phyloP scores from a whole-genome alignment of 2,888 invertebrate genomes.

The Nesidiocoris tenuis region DNA sequence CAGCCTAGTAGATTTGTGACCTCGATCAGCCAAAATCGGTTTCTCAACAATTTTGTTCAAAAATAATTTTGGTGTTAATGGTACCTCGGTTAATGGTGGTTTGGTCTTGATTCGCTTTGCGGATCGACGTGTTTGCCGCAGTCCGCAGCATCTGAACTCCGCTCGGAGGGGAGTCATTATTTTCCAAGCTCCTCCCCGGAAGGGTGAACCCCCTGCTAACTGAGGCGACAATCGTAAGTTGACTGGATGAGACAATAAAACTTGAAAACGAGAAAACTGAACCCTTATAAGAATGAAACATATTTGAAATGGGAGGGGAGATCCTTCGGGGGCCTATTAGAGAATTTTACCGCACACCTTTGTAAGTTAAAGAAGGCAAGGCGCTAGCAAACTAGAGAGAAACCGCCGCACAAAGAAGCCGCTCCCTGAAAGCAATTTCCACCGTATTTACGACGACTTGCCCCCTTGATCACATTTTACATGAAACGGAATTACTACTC shows the following conservation, averaged over 20 bases:
- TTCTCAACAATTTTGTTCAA: too few species aligned
- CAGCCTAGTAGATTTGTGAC: too few species aligned
- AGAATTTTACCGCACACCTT: background rate
- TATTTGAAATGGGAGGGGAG: background rate
- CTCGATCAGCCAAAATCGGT: too few species aligned
- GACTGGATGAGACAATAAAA: slow-evolving; percentile 38
- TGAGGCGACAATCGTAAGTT: slow-evolving; percentile 33
- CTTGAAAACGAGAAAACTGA: slow-evolving; percentile 10
- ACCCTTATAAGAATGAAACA: background rate
- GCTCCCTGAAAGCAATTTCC: slow-evolving; percentile 26
- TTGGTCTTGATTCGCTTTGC: too few species aligned
- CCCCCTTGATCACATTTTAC: slow-evolving; percentile 42
- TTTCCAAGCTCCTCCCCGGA: too few species aligned
- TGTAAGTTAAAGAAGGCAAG: background rate
- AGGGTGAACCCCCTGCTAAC: too few species aligned
- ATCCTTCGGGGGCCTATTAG: background rate
- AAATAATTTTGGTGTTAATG: too few species aligned
- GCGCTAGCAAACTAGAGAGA: background rate
- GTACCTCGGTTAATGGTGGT: too few species aligned
- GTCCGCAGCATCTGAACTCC: too few species aligned
- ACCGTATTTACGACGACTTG: slow-evolving; percentile 28
- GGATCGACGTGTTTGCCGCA: too few species aligned
- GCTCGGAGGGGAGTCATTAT: too few species aligned
- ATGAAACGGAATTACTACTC: slow-evolving; percentile 37
- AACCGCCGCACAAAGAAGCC: background rate